phyloP scores from a whole-genome alignment of 1,140 invertebrate genomes.

The Trichonephila inaurata region DNA sequence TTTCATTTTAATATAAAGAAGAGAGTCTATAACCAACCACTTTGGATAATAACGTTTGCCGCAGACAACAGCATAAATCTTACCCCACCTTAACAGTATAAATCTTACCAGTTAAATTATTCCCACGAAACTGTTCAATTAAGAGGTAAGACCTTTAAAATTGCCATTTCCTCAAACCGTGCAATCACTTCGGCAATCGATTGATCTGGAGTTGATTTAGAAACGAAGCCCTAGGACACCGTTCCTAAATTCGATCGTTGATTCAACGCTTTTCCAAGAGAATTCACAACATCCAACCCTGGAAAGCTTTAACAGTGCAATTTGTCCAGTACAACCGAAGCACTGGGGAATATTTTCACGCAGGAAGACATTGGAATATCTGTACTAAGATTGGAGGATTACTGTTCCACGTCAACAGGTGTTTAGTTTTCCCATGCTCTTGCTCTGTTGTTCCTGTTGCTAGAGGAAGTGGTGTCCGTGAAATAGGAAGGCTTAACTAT shows the following conservation, averaged over 20 bases:
- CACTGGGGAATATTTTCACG: neutral
- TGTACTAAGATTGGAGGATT: neutral
- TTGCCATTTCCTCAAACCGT: no score
- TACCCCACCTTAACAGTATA: no score
- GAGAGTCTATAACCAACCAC: no score
- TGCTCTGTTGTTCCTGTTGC: neutral
- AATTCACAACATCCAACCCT: neutral
- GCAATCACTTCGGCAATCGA: neutral
- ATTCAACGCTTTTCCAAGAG: neutral
- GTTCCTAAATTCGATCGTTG: neutral
- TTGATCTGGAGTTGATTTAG: constrained; percentile 3
- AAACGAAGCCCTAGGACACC: neutral
- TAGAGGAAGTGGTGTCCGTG: no score
- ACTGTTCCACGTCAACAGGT: neutral
- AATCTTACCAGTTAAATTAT: no score
- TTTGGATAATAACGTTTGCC: no score
- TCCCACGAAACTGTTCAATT: no score
- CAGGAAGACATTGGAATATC: neutral
- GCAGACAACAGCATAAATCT: no score
- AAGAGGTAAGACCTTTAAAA: no score
- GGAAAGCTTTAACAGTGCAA: neutral
- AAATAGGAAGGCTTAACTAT: no score
- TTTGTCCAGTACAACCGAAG: no score
- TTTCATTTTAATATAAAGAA: no score
- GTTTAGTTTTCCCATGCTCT: neutral